Percentiles rank a stretch among this genome's conserved stretches.
Evolutionary conservation across 2,797 vertebrate species (phyloP).

Genomic region (Cetoscarus ocellatus): DNA sequence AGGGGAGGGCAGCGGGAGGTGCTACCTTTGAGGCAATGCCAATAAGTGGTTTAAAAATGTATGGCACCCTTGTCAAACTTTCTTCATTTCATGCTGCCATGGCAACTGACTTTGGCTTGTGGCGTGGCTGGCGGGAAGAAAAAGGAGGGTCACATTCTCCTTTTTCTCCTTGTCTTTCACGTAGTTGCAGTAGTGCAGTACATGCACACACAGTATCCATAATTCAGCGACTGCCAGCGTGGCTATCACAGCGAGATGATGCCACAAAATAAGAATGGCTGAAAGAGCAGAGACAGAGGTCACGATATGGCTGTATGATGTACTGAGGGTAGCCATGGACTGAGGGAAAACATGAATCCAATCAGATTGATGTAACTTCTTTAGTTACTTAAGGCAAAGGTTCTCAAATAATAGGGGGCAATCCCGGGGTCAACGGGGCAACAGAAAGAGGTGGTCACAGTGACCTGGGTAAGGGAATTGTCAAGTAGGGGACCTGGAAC

Average conservation of each 20-base stretch:
- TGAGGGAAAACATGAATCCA: too few species aligned
- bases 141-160: slow-evolving; percentile 58
- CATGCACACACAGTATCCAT: slow-evolving; percentile 20
- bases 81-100: slow-evolving; percentile 64
- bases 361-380: too few species aligned
- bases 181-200: background rate
- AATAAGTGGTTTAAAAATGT: slow-evolving; percentile 82
- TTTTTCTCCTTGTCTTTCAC: slow-evolving; percentile 19
- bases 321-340: too few species aligned
- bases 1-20: slow-evolving; percentile 80
- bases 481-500: too few species aligned
- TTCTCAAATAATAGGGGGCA: too few species aligned
- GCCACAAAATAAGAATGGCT: background rate
- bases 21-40: slow-evolving; percentile 83
- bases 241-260: slow-evolving; percentile 12
- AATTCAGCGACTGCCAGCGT: slow-evolving; percentile 9
- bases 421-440: too few species aligned
- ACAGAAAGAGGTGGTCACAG: too few species aligned
- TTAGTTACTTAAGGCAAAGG: too few species aligned
- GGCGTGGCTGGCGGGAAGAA: slow-evolving; percentile 42
- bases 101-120: slow-evolving; percentile 49
- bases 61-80: slow-evolving; percentile 75
- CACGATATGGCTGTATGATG: too few species aligned
- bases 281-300: background rate
- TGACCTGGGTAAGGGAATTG: too few species aligned